Percentiles rank a stretch among this genome's conserved stretches.
phyloP scores from a whole-genome alignment of 2,888 invertebrate species.

The Cerceris ruficornis region DNA sequence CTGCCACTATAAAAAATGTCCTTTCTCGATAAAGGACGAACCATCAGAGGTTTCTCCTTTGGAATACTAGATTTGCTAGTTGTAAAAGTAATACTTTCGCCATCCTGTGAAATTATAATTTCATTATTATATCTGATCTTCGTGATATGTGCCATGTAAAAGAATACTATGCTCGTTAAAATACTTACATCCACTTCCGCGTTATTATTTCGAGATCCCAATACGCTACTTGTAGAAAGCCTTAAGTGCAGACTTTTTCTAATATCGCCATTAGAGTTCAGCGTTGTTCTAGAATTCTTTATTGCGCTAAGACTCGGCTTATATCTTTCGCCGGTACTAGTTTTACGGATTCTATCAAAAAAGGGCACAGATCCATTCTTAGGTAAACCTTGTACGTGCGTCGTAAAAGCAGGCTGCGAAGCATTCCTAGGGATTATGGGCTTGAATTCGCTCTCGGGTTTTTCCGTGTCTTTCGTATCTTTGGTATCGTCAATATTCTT shows the following conservation, averaged over 20 bases:
- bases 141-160: neutral
- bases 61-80: conserved; percentile 82
- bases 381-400: conserved; percentile 88
- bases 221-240: conserved; percentile 84
- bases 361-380: conserved; percentile 96
- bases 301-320: conserved; percentile 93
- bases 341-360: conserved; percentile 93
- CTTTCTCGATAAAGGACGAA: conserved; percentile 95
- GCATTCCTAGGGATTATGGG: conserved; percentile 90
- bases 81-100: conserved; percentile 88
- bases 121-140: neutral
- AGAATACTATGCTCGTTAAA: neutral
- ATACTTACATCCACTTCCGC: conserved; percentile 83
- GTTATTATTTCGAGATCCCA: conserved; percentile 85
- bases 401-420: conserved; percentile 92
- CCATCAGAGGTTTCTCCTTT: conserved; percentile 86
- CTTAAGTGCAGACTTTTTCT: conserved; percentile 84
- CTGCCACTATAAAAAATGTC: conserved; percentile 99
- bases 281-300: conserved; percentile 88
- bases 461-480: conserved; percentile 71
- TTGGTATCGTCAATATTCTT: conserved; percentile 81
- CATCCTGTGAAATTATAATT: conserved; percentile 79
- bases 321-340: conserved; percentile 91
- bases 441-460: conserved; percentile 79
- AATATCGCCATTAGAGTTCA: conserved; percentile 90